Base-by-base conservation (phyloP, 1,140 invertebrate genomes). In the Drosophila equinoxialis region DNA sequence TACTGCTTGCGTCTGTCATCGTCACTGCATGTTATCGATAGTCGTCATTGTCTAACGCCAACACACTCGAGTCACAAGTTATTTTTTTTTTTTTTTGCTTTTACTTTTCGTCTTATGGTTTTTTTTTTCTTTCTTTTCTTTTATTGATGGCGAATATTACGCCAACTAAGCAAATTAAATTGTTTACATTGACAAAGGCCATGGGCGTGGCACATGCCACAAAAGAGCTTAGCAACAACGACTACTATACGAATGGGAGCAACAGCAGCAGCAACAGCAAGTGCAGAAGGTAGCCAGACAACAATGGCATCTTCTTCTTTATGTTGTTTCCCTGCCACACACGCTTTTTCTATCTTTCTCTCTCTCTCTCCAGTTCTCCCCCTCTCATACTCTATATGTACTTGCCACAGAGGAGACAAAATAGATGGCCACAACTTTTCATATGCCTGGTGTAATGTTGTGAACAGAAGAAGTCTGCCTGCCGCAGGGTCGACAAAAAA, bases 131-230 rank as follows among this genome's bases (percentile, higher is more conserved):
- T 73, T 86, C 83, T 65, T 64, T 63, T 74, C 70, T 72, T 77
- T 86, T 87, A 87, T 87, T 82, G 82, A 87, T 86, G 79, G 70
- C 84, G 83, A 83, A 87, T 89, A 87, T 87, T 80, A 87, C 84
- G 84, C 84, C 84, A 87, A 87, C 84, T 87, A 87, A 87, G 84
- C 84, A 89, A 87, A 87, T 87, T 87, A 87, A 87, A 87, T 87
- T 87, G 84, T 89, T 89, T 87, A 84, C 84, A 87, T 72, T 89
- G 84, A 69, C 79, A 73, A 77, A 85, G 66, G 65, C 68, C 68
- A 72, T 68, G 57, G 74, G 74, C 74, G 73, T 76, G 74, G 74
- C 73, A 64, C 72, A 69, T 76, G 74, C 58, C 74, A 74, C 73
- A 58, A 58, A 51, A 75, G 45, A 65, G 51, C 71, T 64, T 30